phyloP scores from a whole-genome alignment of 1,140 invertebrate genomes.

The Pinna nobilis region DNA sequence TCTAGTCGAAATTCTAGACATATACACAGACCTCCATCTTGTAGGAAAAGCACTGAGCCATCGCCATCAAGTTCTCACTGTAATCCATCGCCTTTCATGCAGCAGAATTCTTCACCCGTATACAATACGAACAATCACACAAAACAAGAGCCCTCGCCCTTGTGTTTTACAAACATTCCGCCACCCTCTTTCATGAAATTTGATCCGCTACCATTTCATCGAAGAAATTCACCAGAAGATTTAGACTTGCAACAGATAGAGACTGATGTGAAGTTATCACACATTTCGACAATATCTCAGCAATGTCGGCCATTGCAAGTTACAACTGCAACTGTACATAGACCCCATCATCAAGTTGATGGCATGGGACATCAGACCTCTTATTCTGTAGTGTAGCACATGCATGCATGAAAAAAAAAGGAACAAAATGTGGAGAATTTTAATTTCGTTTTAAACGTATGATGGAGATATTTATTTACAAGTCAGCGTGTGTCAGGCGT shows the following conservation, averaged over 20 bases:
- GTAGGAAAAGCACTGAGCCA: conserved; percentile 1
- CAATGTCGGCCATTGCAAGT: conserved; percentile 25
- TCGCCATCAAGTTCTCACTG: conserved; percentile 4
- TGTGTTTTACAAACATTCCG: conserved; percentile 1
- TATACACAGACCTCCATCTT: conserved; percentile 2
- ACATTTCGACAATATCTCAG: conserved; percentile 36
- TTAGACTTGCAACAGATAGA: conserved; percentile 38
- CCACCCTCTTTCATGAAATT: neutral
- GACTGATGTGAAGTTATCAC: conserved; percentile 18
- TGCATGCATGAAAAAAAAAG: neutral
- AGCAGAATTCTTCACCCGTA: neutral
- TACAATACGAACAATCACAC: too few relatives aligned
- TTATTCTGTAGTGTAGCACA: conserved; percentile 40
- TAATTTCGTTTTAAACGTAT: too few relatives aligned
- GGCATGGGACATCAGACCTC: conserved; percentile 19
- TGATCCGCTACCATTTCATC: neutral
- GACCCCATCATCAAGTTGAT: conserved; percentile 22
- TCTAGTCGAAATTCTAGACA: conserved; percentile 26
- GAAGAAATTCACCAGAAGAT: conserved; percentile 1
- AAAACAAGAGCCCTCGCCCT: conserved; percentile 9
- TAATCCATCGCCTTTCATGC: conserved; percentile 9
- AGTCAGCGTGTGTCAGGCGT: too few relatives aligned
- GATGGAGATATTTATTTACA: too few relatives aligned
- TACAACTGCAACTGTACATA: conserved; percentile 42
- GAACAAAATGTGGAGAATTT: too few relatives aligned